These are phyloP conservation scores for Tribolium madens DNA, from an alignment of 1,140 invertebrate species.

Conservation along the genomic window DNA sequence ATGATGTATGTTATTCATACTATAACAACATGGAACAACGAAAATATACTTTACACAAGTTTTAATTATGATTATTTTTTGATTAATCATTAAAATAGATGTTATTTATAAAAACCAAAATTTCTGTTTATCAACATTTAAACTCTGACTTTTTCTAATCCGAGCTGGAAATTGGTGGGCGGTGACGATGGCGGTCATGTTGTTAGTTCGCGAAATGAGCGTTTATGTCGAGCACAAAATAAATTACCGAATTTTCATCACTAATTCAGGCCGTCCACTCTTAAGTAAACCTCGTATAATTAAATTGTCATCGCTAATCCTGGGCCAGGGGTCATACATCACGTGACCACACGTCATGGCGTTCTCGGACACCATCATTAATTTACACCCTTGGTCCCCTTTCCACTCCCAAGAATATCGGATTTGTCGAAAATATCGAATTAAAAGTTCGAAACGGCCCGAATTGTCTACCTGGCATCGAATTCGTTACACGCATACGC, in stretches of 20 bases:
- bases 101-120: too few species aligned
- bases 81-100: too few species aligned
- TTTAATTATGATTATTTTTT: too few species aligned
- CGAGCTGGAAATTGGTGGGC: too few species aligned
- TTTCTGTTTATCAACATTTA: too few species aligned
- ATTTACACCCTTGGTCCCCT: slow-evolving; percentile 46
- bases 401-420: slow-evolving; percentile 44
- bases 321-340: slow-evolving; percentile 59
- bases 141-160: too few species aligned
- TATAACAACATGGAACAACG: too few species aligned
- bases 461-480: slow-evolving; percentile 42
- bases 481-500: slow-evolving; percentile 49
- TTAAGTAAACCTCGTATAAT: slow-evolving; percentile 60
- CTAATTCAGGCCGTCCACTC: slow-evolving; percentile 51
- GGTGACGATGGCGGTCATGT: background rate
- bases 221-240: slow-evolving; percentile 49
- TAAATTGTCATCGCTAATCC: slow-evolving; percentile 63
- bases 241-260: slow-evolving; percentile 49
- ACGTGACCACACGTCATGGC: slow-evolving; percentile 61
- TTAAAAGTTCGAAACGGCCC: slow-evolving; percentile 24
- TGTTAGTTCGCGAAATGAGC: slow-evolving; percentile 24
- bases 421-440: slow-evolving; percentile 34
- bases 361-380: slow-evolving; percentile 59
- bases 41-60: too few species aligned
- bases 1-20: too few species aligned